A percentile compares a stretch with the other conserved stretches of the same genome.
Conservation (phyloP, 1,140 invertebrate genomes). For the Brachionus manjavacas region DNA sequence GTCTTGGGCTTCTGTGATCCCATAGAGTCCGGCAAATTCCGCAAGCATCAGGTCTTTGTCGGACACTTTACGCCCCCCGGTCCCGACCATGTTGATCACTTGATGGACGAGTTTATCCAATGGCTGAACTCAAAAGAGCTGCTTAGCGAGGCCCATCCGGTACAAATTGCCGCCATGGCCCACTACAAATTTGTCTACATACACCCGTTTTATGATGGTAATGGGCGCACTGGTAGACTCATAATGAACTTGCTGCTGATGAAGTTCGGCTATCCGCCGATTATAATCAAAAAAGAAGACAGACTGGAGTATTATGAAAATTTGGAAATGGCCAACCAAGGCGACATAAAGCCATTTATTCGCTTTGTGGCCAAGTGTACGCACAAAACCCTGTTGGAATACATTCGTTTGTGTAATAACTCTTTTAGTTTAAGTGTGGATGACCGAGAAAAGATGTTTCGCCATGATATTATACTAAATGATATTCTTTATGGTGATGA, state of each 20-base stretch:
- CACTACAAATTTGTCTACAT: conserved; percentile 94
- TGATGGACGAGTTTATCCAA: conserved; percentile 80
- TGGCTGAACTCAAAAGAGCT: conserved; percentile 83
- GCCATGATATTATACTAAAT: background rate
- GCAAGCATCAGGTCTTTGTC: conserved; percentile 71
- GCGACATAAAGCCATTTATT: conserved; percentile 62
- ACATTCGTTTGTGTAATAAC: conserved; percentile 52
- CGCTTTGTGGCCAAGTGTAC: conserved; percentile 85
- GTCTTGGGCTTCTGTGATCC: conserved; percentile 83
- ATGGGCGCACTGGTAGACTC: conserved; percentile 84
- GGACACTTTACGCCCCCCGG: conserved; percentile 81
- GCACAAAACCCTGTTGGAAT: conserved; percentile 84
- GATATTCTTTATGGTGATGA: background rate
- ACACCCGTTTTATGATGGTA: conserved; percentile 72
- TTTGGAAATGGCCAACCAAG: conserved; percentile 80
- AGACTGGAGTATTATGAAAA: conserved; percentile 71
- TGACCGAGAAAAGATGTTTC: background rate
- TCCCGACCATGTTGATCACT: conserved; percentile 69
- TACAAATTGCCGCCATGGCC: conserved; percentile 80
- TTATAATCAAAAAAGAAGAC: conserved; percentile 87
- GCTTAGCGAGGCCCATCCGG: conserved; percentile 64
- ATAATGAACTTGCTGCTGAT: conserved; percentile 96
- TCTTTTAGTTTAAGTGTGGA: conserved; percentile 24
- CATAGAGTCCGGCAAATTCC: conserved; percentile 57
- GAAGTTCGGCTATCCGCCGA: conserved; percentile 91